Evolutionary conservation across 2,113 vertebrate genomes (phyloP), one percentile per base, ranked within the genome.

Genomic region (Arenaria interpres): DNA sequence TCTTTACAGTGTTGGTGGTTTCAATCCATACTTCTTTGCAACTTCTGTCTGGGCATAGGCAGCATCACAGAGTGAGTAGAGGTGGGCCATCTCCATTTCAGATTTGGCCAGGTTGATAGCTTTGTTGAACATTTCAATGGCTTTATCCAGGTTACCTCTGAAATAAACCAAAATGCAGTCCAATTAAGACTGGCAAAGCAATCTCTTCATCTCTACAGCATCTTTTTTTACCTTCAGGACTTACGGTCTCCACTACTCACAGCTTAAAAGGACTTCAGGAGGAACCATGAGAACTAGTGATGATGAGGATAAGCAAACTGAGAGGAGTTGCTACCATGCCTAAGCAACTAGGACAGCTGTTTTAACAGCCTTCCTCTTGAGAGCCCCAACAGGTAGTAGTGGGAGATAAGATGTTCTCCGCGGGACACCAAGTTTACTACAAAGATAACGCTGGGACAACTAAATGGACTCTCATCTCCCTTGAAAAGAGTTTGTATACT

Each of bases 91-190:
- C 96, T 99, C 99, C 99, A 99, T 99, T 98, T 99, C 99, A 1
- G 99, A 99, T 97, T 99, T 99, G 96, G 99, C 99, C 91, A 99
- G 97, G 97, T 99, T 99, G 94, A 99, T 99, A 92, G 99, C 99
- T 98, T 99, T 99, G 98, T 99, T 99, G 98, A 99, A 99, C 99
- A 99, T 99, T 66, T 99, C 99, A 94, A 99, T 99, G 66, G 99
- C 99, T 98, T 99, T 99, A 97, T 99, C 99, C 98, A 99, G 98
- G 95, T 99, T 99, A 77, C 99, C 99, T 98, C 99, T 99, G 98
- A 95, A 98, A 98, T 23, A 94, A 95, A 72, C 66, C 94, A 81
- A 92, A 75, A 57, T 6, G 64, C 45, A 39, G 33, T 60, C 27
- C 82, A 85, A 19, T 95, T 82, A 93, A 60, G 45, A 56, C 18